A percentile compares a stretch with the other conserved stretches of the same genome.
Evolutionary conservation across 2,888 invertebrate species (phyloP).

Genomic region (Ommatoiulus sabulosus): DNA sequence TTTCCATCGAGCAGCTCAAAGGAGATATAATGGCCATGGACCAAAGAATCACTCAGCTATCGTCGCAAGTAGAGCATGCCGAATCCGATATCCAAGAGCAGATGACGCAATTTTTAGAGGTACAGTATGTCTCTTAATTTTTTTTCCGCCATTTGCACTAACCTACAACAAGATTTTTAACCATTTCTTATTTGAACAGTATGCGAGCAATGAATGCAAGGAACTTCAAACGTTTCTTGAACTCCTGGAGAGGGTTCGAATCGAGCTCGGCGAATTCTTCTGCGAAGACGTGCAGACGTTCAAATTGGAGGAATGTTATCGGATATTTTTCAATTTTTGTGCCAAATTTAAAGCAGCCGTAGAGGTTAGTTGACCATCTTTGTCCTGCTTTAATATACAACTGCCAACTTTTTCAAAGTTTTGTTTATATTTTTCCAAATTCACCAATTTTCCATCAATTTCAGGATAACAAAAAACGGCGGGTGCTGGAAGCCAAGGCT

Average conservation of each 20-base stretch:
- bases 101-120: constrained; percentile 88
- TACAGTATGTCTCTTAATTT: no score
- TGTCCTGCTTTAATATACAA: background rate
- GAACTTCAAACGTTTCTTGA: constrained; percentile 79
- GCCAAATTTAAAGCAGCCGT: constrained; percentile 69
- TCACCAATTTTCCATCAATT: constrained; percentile 35
- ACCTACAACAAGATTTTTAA: no score
- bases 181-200: constrained; percentile 62
- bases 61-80: constrained; percentile 82
- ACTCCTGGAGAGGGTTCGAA: constrained; percentile 83
- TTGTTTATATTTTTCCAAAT: background rate
- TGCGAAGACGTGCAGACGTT: constrained; percentile 92
- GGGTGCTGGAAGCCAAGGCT: constrained; percentile 87
- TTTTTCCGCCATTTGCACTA: no score
- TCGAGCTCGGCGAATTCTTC: constrained; percentile 89
- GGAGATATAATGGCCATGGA: constrained; percentile 88
- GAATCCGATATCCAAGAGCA: constrained; percentile 86
- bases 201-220: constrained; percentile 64
- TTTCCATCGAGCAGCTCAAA: constrained; percentile 88
- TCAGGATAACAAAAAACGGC: constrained; percentile 83
- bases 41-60: constrained; percentile 80
- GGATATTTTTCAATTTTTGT: constrained; percentile 89
- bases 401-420: no score
- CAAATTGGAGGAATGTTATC: constrained; percentile 94
- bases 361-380: constrained; percentile 64